phyloP scores from a whole-genome alignment of 2,113 vertebrate species.

The Pogona vitticeps region DNA sequence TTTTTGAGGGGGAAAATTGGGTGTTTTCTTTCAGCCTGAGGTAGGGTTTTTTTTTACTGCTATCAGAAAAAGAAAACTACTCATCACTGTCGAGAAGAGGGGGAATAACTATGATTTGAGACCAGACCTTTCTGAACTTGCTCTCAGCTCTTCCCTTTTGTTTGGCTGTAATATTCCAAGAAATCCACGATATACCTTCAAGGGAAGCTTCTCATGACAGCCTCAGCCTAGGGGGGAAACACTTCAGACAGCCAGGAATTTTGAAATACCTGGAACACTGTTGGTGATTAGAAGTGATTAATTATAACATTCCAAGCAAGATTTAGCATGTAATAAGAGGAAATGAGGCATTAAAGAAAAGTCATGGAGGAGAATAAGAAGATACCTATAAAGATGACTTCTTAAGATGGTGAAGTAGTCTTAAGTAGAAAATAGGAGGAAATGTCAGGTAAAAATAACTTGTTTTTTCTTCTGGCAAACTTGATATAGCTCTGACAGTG shows the following conservation, averaged over 20 bases:
- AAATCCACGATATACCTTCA: neutral
- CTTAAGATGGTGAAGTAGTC: neutral
- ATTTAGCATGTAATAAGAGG: constrained; percentile 20
- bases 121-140: neutral
- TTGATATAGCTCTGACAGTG: neutral
- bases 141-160: neutral
- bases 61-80: neutral
- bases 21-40: neutral
- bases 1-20: neutral
- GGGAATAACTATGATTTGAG: neutral
- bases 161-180: neutral
- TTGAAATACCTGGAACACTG: constrained; percentile 14
- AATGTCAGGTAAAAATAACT: constrained; percentile 4
- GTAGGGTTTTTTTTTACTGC: neutral
- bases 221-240: neutral
- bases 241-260: neutral
- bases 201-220: neutral
- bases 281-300: constrained; percentile 12
- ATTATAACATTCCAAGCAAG: constrained; percentile 8
- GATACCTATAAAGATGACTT: neutral
- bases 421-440: neutral
- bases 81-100: neutral
- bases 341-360: constrained; percentile 1
- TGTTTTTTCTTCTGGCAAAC: neutral
- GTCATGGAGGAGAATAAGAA: neutral